Conservation (phyloP, 1,140 invertebrate genomes). For the Leguminivora glycinivorella region DNA sequence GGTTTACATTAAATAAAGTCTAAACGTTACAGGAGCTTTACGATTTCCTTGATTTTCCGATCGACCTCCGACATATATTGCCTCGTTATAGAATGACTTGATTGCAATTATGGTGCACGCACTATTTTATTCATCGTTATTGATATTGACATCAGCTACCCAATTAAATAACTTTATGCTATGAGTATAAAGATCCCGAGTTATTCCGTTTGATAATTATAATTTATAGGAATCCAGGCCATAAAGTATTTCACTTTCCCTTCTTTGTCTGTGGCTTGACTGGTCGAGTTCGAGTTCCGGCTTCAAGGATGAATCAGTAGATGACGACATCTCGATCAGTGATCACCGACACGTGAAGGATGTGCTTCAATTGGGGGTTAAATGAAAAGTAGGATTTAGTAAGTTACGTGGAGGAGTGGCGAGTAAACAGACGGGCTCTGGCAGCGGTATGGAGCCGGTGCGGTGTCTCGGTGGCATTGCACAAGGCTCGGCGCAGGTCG, state of each 20-base stretch:
- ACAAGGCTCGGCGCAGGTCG: conserved; percentile 70
- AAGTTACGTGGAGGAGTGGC: background rate
- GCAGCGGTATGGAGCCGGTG: conserved; percentile 25
- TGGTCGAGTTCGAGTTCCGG: background rate
- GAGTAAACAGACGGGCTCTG: background rate
- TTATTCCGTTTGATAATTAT: background rate
- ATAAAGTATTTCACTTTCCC: background rate
- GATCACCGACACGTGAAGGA: background rate
- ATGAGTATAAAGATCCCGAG: too few relatives aligned
- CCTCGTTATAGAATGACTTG: background rate
- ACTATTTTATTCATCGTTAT: too few relatives aligned
- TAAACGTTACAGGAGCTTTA: too few relatives aligned
- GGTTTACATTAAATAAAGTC: too few relatives aligned
- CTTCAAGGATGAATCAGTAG: background rate
- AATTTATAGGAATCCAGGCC: background rate
- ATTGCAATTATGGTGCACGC: background rate
- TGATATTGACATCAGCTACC: too few relatives aligned
- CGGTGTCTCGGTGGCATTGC: conserved; percentile 55
- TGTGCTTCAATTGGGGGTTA: background rate
- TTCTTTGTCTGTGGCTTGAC: background rate
- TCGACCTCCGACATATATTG: too few relatives aligned
- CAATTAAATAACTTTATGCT: too few relatives aligned
- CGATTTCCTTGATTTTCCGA: too few relatives aligned
- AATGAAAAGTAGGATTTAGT: background rate
- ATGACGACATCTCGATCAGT: background rate